Base-by-base conservation (phyloP, 2,888 invertebrate genomes). In the Spicauda simplicius region DNA sequence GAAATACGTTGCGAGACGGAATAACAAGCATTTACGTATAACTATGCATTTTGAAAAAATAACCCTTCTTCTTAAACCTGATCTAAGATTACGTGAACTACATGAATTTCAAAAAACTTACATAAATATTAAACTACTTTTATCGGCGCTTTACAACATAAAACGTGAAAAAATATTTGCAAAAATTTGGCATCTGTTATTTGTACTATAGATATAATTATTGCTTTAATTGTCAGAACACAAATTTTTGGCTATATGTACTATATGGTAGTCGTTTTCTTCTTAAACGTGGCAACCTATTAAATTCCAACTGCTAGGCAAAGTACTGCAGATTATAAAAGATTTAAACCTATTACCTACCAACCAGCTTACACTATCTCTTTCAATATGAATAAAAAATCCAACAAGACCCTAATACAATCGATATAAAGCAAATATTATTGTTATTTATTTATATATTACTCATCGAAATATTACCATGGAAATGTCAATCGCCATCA, bases 161-260 rank as follows among this genome's bases (percentile, higher is more conserved):
- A 41, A 58, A 64, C 7, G 50, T 58, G 58, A 58, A 60, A 64
- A 70, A 70, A 65, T 59, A 70, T 20, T 66, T 80, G 73, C 77
- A 80, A 82, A 82, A 79, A 79, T 83, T 87, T 88, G 87, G 87
- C 87, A 85, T 78, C 78, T 65, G 71, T 54, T 72, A 78, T 82
- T 87, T 87, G 87, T 87, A 64, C 64, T 64, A 58, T 58, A 18
- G 37, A n/a, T 64, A 56, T 16, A 45, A n/a, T 54, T 54, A 85
- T 84, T 86, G n/a, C 16, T 77, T 79, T 71, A 71, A 76, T 80
- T 69, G 57, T 65, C 69, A 72, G 78, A 81, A 81, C 78, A 82
- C 80, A 80, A 79, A 75, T 0, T 63, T 61, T 81, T 82, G 83
- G 80, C 74, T 79, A 1, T 30, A 37, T 50, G 11, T 37, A 25